These are phyloP conservation scores for Rutilus rutilus DNA, from an alignment of 2,113 vertebrate species.

Conservation along the genomic window DNA sequence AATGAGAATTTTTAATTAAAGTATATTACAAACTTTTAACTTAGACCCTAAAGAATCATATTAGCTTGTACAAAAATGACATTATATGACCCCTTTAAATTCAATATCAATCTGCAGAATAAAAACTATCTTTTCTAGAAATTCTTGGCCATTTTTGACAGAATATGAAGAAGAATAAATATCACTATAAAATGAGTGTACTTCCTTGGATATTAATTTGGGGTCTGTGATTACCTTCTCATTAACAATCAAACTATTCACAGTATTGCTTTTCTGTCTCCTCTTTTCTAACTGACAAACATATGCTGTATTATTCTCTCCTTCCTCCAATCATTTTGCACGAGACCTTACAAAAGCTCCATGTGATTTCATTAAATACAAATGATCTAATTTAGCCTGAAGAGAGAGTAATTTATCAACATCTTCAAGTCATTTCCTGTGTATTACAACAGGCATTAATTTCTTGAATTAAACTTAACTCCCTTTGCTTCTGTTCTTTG, in stretches of 20 bases:
- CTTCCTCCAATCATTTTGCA: neutral
- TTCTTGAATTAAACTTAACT: too few relatives aligned
- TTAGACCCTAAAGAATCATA: too few relatives aligned
- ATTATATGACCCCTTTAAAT: too few relatives aligned
- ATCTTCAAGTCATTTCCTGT: neutral
- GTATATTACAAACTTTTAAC: too few relatives aligned
- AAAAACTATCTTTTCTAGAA: neutral
- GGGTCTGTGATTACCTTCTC: neutral
- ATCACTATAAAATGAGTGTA: neutral
- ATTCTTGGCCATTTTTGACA: neutral
- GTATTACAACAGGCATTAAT: neutral
- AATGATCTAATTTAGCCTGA: constrained; percentile 10
- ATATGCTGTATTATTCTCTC: neutral
- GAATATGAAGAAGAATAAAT: neutral
- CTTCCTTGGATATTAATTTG: neutral
- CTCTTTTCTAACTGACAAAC: neutral
- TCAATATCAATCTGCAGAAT: neutral
- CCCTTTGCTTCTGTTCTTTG: too few relatives aligned
- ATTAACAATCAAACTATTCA: neutral
- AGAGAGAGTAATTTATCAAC: neutral
- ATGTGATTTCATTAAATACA: constrained; percentile 33
- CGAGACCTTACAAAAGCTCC: constrained; percentile 9
- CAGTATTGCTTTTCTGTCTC: constrained; percentile 5
- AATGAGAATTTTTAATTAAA: too few relatives aligned
- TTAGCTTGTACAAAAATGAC: too few relatives aligned